Percentiles rank a stretch among this genome's conserved stretches.
These are phyloP conservation scores for Sminthopsis crassicaudata DNA, from an alignment of 2,113 vertebrate species.

Conservation along the genomic window DNA sequence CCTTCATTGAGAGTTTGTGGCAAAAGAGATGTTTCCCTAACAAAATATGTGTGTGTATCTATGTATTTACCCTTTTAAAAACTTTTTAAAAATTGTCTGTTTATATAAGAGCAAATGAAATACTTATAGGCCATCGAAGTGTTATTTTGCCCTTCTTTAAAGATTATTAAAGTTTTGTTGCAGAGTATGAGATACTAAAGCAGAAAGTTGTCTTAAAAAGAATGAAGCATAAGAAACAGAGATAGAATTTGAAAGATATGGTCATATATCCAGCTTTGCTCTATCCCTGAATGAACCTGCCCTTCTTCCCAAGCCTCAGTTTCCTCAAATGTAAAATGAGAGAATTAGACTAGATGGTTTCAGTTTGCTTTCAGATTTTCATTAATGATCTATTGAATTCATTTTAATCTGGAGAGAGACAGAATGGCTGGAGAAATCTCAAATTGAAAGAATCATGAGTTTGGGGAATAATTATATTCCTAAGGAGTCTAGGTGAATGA, in stretches of 20 bases:
- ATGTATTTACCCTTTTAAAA: background rate
- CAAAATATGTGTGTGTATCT: background rate
- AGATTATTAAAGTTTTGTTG: conserved; percentile 33
- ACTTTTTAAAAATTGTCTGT: background rate
- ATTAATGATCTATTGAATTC: background rate
- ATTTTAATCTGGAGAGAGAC: conserved; percentile 8
- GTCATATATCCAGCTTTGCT: background rate
- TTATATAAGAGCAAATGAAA: background rate
- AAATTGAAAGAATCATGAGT: background rate
- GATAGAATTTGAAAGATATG: background rate
- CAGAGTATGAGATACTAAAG: conserved; percentile 27
- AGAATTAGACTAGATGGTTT: background rate
- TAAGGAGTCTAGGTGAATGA: background rate
- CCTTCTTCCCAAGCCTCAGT: background rate
- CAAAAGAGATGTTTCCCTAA: conserved; percentile 25
- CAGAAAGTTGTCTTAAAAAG: conserved; percentile 5
- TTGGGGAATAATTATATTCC: conserved; percentile 20
- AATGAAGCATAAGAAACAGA: background rate
- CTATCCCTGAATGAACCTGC: background rate
- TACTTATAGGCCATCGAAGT: conserved; percentile 43
- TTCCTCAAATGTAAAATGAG: background rate
- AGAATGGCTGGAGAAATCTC: background rate
- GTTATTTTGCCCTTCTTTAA: conserved; percentile 13
- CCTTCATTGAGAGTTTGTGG: background rate
- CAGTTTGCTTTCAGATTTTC: background rate